These are phyloP conservation scores for Pandemis corylana DNA, from an alignment of 2,888 invertebrate genomes.

Conservation along the genomic window DNA sequence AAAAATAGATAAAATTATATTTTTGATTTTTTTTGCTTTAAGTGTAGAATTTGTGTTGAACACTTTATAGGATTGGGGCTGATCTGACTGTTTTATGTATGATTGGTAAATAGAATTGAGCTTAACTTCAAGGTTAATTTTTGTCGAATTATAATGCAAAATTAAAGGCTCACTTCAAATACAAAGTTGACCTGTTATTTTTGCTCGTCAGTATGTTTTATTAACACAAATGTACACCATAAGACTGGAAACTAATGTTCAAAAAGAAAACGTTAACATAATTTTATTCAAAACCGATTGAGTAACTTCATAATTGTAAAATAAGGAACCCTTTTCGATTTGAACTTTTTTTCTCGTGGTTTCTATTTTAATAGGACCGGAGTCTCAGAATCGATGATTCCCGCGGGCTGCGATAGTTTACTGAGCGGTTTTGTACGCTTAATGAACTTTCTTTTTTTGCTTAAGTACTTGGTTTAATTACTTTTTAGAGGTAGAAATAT, in stretches of 20 bases:
- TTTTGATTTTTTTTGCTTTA: background rate
- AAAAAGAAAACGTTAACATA: background rate
- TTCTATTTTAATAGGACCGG: constrained; percentile 73
- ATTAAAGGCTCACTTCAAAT: no score
- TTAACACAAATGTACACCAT: background rate
- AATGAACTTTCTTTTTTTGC: constrained; percentile 36
- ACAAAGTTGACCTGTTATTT: no score
- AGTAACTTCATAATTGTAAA: no score
- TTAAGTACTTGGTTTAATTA: constrained; percentile 26
- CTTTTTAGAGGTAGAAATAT: constrained; percentile 4
- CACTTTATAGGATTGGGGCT: no score
- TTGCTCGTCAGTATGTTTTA: no score
- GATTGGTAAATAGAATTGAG: background rate
- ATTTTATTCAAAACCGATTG: no score
- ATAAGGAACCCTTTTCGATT: constrained; percentile 19
- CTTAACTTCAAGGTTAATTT: background rate
- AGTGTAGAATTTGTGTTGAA: background rate
- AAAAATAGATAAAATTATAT: background rate
- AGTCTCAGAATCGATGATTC: constrained; percentile 71
- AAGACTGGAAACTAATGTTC: background rate
- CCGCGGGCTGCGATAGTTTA: constrained; percentile 49
- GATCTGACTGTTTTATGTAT: no score
- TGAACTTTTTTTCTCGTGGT: constrained; percentile 31
- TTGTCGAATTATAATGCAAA: background rate
- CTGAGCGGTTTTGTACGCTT: constrained; percentile 44